Conservation (phyloP, 2,797 vertebrate genomes). For the Anguilla obscura region DNA sequence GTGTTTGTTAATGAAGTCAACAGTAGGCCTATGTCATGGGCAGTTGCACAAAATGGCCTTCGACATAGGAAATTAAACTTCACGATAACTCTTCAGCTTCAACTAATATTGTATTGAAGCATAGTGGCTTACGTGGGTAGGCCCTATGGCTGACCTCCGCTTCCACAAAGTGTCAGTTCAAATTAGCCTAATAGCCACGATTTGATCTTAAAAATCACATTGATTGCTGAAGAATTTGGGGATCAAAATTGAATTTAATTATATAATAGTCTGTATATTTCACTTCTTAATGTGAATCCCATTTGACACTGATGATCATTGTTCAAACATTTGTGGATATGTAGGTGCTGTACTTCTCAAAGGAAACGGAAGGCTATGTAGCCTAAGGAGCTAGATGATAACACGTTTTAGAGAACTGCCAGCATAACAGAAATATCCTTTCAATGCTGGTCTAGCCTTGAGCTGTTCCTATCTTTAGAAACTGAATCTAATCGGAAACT, state of each 20-base stretch:
- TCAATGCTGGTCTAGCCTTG: not conserved
- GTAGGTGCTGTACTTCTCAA: not conserved
- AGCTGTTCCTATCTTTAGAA: not conserved
- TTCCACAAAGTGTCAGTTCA: constrained; percentile 19
- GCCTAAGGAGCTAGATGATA: not conserved
- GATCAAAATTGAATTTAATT: not conserved
- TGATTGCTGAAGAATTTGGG: not conserved
- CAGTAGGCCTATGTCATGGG: not conserved
- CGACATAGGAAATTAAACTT: not conserved
- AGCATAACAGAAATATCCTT: not conserved
- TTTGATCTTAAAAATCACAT: constrained; percentile 10
- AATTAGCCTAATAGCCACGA: constrained; percentile 5
- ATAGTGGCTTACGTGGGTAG: not conserved
- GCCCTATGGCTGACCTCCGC: not conserved
- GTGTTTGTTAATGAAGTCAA: not conserved
- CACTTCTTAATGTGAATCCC: not conserved
- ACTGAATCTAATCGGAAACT: not conserved
- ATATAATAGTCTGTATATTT: not conserved
- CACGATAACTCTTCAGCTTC: not conserved
- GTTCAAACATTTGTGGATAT: constrained; percentile 12
- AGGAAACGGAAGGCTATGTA: not conserved
- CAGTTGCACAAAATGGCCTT: not conserved
- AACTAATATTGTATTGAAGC: not conserved
- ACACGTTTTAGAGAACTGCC: not conserved
- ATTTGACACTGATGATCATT: constrained; percentile 10